These are phyloP conservation scores for Anas platyrhynchos DNA, from an alignment of 2,113 vertebrate species.

Conservation along the genomic window DNA sequence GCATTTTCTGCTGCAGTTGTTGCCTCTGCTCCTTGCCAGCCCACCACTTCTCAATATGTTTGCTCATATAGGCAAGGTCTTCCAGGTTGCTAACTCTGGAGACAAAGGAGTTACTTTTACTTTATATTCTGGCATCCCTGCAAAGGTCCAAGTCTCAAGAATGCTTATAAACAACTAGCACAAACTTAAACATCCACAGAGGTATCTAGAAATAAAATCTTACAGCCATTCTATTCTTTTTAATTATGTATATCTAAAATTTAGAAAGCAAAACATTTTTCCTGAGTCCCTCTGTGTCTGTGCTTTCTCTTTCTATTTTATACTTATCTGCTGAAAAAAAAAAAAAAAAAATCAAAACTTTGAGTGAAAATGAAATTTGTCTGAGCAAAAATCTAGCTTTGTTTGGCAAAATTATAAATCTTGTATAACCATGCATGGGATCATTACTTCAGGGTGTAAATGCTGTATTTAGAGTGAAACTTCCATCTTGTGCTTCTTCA, in stretches of 20 bases:
- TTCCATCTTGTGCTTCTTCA: background rate
- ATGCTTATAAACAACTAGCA: background rate
- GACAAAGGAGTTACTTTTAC: background rate
- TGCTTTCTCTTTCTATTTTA: background rate
- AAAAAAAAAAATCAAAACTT: background rate
- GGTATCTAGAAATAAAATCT: background rate
- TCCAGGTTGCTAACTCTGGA: background rate
- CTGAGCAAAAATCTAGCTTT: background rate
- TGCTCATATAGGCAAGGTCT: background rate
- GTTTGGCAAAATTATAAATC: background rate
- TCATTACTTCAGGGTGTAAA: rapidly evolving
- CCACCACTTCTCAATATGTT: background rate
- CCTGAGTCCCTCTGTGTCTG: background rate
- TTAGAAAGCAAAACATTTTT: background rate
- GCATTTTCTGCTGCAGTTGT: background rate
- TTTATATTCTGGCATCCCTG: background rate
- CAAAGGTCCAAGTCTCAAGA: background rate
- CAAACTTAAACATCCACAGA: background rate
- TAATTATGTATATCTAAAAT: background rate
- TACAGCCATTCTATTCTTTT: background rate
- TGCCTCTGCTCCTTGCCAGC: background rate
- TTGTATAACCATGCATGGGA: background rate
- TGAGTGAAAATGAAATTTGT: background rate
- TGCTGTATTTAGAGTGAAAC: background rate
- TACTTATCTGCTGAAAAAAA: background rate